Evolutionary conservation across 2,113 vertebrate species (phyloP).

Genomic region (Barbus barbus): DNA sequence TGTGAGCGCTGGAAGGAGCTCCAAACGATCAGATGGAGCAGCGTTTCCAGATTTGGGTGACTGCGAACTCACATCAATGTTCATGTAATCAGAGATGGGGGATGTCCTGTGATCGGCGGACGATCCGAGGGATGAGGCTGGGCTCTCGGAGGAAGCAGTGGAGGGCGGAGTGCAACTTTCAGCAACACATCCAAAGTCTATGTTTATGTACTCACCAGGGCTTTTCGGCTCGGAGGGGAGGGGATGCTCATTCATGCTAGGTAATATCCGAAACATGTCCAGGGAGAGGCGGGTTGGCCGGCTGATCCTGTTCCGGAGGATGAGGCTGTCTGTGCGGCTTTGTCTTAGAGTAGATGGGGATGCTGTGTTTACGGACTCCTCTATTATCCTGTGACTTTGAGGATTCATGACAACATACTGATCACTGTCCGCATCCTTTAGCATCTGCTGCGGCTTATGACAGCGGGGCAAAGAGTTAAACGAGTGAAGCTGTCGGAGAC

Average conservation of each 20-base stretch:
- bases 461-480: constrained; percentile 74
- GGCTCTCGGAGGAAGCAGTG: constrained; percentile 66
- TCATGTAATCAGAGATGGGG: constrained; percentile 86
- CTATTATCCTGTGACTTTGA: constrained; percentile 80
- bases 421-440: constrained; percentile 74
- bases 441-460: constrained; percentile 65
- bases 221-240: constrained; percentile 86
- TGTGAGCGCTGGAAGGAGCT: constrained; percentile 69
- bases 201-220: constrained; percentile 94
- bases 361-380: constrained; percentile 70
- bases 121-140: constrained; percentile 75
- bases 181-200: constrained; percentile 81
- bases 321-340: constrained; percentile 72
- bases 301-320: constrained; percentile 71
- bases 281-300: constrained; percentile 87
- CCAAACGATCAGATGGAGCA: constrained; percentile 66
- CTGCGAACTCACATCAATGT: constrained; percentile 76
- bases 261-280: constrained; percentile 83
- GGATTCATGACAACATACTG: constrained; percentile 92
- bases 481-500: constrained; percentile 77
- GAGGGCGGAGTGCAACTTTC: constrained; percentile 64
- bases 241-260: constrained; percentile 88
- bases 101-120: constrained; percentile 74
- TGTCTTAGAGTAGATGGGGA: constrained; percentile 75
- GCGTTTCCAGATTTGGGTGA: constrained; percentile 65